Evolutionary conservation across 2,888 invertebrate species (phyloP).

Genomic region (Diogma glabrata): DNA sequence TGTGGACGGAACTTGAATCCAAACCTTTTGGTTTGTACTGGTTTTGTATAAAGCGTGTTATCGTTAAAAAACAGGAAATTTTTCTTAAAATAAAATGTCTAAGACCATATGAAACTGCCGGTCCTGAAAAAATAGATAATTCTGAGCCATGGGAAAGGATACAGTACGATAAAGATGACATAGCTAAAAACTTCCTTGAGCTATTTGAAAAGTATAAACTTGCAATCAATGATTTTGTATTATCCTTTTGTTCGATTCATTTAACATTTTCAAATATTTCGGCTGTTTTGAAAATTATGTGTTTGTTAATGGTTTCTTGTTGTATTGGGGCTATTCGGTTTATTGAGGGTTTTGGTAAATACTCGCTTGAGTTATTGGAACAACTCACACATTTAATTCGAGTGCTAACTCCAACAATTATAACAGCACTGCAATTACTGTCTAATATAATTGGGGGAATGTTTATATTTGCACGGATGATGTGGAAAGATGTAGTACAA

Average conservation of each 20-base stretch:
- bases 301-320: background rate
- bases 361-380: background rate
- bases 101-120: too few relatives aligned
- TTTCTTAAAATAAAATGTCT: background rate
- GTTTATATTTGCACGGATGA: background rate
- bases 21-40: background rate
- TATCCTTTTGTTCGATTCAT: constrained; percentile 1
- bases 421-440: background rate
- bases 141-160: background rate
- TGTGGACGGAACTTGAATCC: constrained; percentile 1
- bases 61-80: background rate
- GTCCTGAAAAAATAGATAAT: constrained; percentile 3
- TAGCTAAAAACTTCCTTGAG: background rate
- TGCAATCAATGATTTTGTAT: background rate
- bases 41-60: background rate
- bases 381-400: background rate
- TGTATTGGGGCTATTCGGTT: background rate
- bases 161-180: background rate
- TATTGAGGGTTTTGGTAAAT: background rate
- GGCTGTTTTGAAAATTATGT: background rate
- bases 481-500: constrained; percentile 1
- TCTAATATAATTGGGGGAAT: constrained; percentile 1
- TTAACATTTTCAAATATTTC: background rate
- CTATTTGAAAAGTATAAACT: background rate
- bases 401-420: background rate